A percentile compares a stretch with the other conserved stretches of the same genome.
Evolutionary conservation across 2,888 invertebrate species (phyloP).

Genomic region (Lasioglossum zephyrum): DNA sequence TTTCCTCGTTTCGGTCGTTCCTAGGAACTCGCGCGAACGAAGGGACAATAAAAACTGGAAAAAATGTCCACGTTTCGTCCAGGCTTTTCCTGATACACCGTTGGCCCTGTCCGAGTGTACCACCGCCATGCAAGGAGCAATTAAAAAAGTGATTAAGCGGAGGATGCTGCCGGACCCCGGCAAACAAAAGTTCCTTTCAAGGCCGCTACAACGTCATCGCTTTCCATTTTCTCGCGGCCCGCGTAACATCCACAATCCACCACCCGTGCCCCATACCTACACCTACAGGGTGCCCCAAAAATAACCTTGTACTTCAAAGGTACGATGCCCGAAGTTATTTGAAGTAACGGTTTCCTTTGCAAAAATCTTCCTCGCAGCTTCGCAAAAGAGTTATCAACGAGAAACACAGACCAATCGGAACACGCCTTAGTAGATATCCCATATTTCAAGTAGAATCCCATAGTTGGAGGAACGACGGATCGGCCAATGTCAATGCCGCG

Average conservation of each 20-base stretch:
- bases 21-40: conserved; percentile 18
- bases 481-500: too few relatives aligned
- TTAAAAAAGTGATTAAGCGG: conserved; percentile 70
- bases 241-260: neutral
- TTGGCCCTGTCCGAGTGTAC: conserved; percentile 18
- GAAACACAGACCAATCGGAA: too few relatives aligned
- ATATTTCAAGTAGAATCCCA: too few relatives aligned
- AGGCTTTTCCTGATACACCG: conserved; percentile 17
- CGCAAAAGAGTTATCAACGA: too few relatives aligned
- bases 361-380: too few relatives aligned
- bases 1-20: conserved; percentile 35
- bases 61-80: conserved; percentile 3
- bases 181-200: conserved; percentile 43
- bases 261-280: neutral
- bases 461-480: too few relatives aligned
- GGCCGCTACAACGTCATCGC: conserved; percentile 30
- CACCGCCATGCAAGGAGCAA: conserved; percentile 55
- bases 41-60: neutral
- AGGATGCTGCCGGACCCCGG: conserved; percentile 26
- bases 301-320: too few relatives aligned
- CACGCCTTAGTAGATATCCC: too few relatives aligned
- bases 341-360: too few relatives aligned
- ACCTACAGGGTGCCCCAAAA: too few relatives aligned
- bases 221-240: conserved; percentile 30
- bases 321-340: too few relatives aligned